Percentiles rank a stretch among this genome's conserved stretches.
Evolutionary conservation across 1,140 invertebrate species (phyloP).

Genomic region (Pemphigus obesinymphae): DNA sequence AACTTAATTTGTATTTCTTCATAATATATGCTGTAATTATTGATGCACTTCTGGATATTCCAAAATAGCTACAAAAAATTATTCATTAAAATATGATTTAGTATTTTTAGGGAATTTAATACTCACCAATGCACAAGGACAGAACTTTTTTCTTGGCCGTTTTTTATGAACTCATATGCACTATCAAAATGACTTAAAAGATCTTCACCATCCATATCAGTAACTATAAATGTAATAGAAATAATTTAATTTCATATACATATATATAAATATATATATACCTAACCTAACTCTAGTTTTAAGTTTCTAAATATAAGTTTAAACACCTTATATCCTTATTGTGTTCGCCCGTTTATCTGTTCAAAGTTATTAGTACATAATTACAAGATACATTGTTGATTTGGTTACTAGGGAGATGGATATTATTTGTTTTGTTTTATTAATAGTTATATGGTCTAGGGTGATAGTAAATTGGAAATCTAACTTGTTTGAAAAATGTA

Average conservation of each 20-base stretch:
- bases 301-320: too few species aligned
- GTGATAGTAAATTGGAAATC: too few species aligned
- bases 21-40: conserved; percentile 79
- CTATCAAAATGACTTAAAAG: conserved; percentile 71
- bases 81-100: conserved; percentile 2
- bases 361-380: too few species aligned
- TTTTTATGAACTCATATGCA: conserved; percentile 66
- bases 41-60: conserved; percentile 78
- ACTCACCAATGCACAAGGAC: conserved; percentile 74
- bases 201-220: conserved; percentile 76
- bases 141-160: conserved; percentile 57
- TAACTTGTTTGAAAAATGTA: too few species aligned
- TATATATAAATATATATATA: too few species aligned
- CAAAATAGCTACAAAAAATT: conserved; percentile 62
- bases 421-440: too few species aligned
- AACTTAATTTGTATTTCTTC: conserved; percentile 70
- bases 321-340: too few species aligned
- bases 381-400: too few species aligned
- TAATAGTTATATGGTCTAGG: too few species aligned
- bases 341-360: too few species aligned
- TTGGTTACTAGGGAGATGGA: too few species aligned
- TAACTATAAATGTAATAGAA: conserved; percentile 52
- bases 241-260: background rate
- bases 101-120: background rate
- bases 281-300: too few species aligned